Conservation (phyloP, 2,113 vertebrate species). For the Siphamia tubifer region DNA sequence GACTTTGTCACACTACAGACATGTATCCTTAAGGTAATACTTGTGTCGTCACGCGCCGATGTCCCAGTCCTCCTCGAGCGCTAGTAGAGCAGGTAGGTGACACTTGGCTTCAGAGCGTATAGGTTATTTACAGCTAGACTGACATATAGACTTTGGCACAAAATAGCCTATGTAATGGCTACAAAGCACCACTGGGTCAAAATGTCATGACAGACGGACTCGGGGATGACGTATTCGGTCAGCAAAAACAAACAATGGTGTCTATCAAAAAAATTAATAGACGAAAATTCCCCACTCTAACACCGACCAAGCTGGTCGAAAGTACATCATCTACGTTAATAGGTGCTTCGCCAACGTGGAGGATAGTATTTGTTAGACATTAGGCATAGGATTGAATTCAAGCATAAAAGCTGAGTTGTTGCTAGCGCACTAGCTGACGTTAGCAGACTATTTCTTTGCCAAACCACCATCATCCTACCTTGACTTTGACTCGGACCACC, state of each 20-base stretch:
- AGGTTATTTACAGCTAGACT: no score
- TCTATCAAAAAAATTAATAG: neutral
- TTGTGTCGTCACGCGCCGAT: neutral
- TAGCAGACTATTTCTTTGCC: neutral
- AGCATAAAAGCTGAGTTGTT: neutral
- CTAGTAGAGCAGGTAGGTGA: slow-evolving; percentile 12
- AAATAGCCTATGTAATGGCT: no score
- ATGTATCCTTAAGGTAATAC: no score
- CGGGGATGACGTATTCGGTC: neutral
- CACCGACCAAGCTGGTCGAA: no score
- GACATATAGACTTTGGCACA: no score
- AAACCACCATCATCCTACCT: slow-evolving; percentile 63
- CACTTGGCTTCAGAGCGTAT: no score
- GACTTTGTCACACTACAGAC: no score
- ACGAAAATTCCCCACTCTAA: no score
- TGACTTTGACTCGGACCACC: slow-evolving; percentile 84
- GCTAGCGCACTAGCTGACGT: slow-evolving; percentile 5
- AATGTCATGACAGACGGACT: neutral
- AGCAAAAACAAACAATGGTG: neutral
- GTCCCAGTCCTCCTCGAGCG: neutral
- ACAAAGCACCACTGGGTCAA: fast-evolving
- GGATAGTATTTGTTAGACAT: neutral
- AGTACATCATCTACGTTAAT: no score
- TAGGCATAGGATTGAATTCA: neutral
- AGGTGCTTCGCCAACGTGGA: neutral